phyloP scores from a whole-genome alignment of 2,797 vertebrate genomes.

The Pampus argenteus region DNA sequence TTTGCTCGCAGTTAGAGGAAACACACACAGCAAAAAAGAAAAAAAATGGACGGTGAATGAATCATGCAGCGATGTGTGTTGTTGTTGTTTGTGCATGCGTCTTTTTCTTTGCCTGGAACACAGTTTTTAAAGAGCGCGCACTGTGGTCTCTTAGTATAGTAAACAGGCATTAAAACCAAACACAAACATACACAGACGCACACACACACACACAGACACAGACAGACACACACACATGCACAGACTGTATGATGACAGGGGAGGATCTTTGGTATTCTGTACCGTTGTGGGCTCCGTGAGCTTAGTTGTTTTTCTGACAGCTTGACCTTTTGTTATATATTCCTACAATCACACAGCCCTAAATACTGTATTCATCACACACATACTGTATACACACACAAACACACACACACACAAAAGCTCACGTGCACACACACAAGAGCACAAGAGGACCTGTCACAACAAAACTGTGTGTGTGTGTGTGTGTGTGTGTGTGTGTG shows the following conservation, averaged over 20 bases:
- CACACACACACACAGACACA: constrained; percentile 17
- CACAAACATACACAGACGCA: too few relatives aligned
- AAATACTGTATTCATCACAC: constrained; percentile 78
- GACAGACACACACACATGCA: constrained; percentile 22
- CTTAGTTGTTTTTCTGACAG: constrained; percentile 74
- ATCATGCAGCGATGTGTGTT: constrained; percentile 31
- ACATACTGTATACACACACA: constrained; percentile 52
- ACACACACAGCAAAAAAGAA: constrained; percentile 45
- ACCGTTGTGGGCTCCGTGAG: constrained; percentile 43
- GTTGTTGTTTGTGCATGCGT: constrained; percentile 4
- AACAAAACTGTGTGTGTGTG: constrained; percentile 23
- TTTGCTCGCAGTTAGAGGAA: constrained; percentile 61
- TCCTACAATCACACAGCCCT: constrained; percentile 68
- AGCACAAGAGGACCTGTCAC: constrained; percentile 36
- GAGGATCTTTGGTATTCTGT: constrained; percentile 69
- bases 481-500: constrained; percentile 7
- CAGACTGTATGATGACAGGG: constrained; percentile 16
- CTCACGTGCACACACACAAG: not conserved
- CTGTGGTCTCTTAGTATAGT: constrained; percentile 6
- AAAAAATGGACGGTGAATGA: constrained; percentile 42
- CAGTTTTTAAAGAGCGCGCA: constrained; percentile 12
- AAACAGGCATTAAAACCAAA: constrained; percentile 16
- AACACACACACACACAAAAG: constrained; percentile 19
- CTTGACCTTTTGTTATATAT: constrained; percentile 80
- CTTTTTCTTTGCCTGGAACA: not conserved